Percentiles rank a stretch among this genome's conserved stretches.
Evolutionary conservation across 2,888 invertebrate species (phyloP).

Genomic region (Phrixothrix hirtus): DNA sequence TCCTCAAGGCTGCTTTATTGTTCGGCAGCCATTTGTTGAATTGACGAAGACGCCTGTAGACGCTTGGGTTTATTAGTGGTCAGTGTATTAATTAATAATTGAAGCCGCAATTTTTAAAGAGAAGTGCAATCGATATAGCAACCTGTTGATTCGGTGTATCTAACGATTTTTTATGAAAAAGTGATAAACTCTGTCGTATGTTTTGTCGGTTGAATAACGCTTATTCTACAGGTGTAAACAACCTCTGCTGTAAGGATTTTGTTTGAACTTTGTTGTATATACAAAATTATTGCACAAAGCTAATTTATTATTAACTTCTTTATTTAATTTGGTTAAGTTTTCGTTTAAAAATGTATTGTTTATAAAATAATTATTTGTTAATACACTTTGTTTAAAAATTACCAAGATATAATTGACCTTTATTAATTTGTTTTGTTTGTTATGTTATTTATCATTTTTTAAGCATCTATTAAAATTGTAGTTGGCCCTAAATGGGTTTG

Average conservation of each 20-base stretch:
- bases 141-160: constrained; percentile 35
- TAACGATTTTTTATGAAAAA: constrained; percentile 19
- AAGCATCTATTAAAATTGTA: too few species aligned
- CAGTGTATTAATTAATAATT: constrained; percentile 15
- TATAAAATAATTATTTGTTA: too few species aligned
- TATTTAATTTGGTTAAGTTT: too few species aligned
- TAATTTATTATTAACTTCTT: constrained; percentile 16
- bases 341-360: too few species aligned
- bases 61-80: constrained; percentile 44
- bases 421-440: too few species aligned
- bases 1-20: constrained; percentile 54
- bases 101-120: constrained; percentile 17
- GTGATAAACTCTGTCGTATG: constrained; percentile 24
- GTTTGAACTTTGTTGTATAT: constrained; percentile 26
- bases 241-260: constrained; percentile 40
- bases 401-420: too few species aligned
- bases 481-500: constrained; percentile 68
- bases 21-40: constrained; percentile 55
- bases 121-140: constrained; percentile 25
- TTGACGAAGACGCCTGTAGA: constrained; percentile 50
- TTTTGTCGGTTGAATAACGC: constrained; percentile 35
- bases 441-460: too few species aligned
- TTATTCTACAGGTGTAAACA: constrained; percentile 47
- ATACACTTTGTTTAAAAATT: too few species aligned
- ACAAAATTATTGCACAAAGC: constrained; percentile 22